Base-by-base conservation (phyloP, 2,888 invertebrate genomes). In the Cryptocheilus praepositus region DNA sequence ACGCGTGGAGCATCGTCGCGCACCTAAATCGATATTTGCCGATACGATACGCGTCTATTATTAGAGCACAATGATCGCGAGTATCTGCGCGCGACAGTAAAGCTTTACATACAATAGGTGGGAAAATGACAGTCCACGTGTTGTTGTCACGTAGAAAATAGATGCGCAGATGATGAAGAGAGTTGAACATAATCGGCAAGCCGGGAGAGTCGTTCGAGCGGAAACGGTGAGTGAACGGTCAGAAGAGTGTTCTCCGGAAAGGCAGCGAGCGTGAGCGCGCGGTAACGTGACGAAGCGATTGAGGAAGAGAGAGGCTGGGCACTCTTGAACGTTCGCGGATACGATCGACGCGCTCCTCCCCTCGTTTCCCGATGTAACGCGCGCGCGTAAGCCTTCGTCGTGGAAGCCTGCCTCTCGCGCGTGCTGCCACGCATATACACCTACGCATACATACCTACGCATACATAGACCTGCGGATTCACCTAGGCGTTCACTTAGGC, bases 231-330 rank as follows among this genome's bases (percentile, higher is more conserved):
- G 77, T 73, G 79, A 81, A 79, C 74, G 81, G 73, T 68, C 73
- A 74, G 49, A 73, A 58, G 78, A 78, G 71, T 16, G 73, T 70
- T 75, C 64, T 73, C 76, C 79, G 80, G 77, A 78, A 79, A 80
- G 44, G 46, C 45, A 8, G 61, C 61, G 61, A 68, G 57, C 61
- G 72, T 67, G 43, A 71, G 59, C 75, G 45, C 75, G 73, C 70
- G 65, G 73, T 71, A 79, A 75, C 74, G 72, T 70, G 68, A 66
- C 28, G 46, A 63, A 22, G 8, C 70, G 54, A 75, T 79, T 66
- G 76, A 80, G 83, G 81, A 83, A 83, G 81, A 82, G 83, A 82
- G 82, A 82, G 81, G 81, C 74, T 77, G 72, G 54, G 65, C 46
- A 60, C 51, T 70, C 53, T 51, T 64, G 25, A 45, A 21, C 62